Base-by-base conservation (phyloP, 2,888 invertebrate genomes). In the Hylaea fasciaria region DNA sequence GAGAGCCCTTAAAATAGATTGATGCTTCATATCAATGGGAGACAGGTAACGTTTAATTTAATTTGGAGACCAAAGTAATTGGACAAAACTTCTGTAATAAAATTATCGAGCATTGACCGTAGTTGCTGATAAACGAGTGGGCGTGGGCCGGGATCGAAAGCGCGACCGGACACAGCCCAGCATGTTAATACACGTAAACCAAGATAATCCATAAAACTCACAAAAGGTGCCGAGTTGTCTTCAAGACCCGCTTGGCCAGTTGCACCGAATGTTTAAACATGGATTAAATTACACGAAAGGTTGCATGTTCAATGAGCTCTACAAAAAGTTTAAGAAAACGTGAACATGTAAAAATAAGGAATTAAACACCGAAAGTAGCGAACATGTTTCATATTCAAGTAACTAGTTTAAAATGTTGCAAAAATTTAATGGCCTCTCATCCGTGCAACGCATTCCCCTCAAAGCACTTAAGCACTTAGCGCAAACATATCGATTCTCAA, bases 21-120 rank as follows among this genome's bases (percentile, higher is more conserved):
- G 77, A 77, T 74, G 71, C 64, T 79, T 85, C 82, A 85, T 88
- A 89, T 90, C 87, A 80, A 81, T 66, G 70, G 69, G 70, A 73
- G 80, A 85, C 86, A 83, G 85, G 83, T 85, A 86, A 87, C 90
- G 81, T 89, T 91, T 90, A 89, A 91, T 89, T 91, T 87, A 87
- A 91, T 88, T 88, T 83, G 83, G 88, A 87, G 89, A 81, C 81
- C 82, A 80, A 80, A 85, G 89, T 87, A 88, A 90, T 89, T 87
- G 86, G 85, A 91, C 91, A 91, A 91, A 91, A 89, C 91, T 89
- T 88, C 81, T 86, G 89, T 91, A 89, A 86, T 90, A 90, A 91
- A 91, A 90, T 90, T 89, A 91, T 91, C 91, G 88, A 88, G 86
- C 85, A 83, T 82, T 86, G 89, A 87, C 88, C 88, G 86, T 75